A percentile compares a stretch with the other conserved stretches of the same genome.
Evolutionary conservation across 2,113 vertebrate genomes (phyloP).

Genomic region (Sceloporus undulatus): DNA sequence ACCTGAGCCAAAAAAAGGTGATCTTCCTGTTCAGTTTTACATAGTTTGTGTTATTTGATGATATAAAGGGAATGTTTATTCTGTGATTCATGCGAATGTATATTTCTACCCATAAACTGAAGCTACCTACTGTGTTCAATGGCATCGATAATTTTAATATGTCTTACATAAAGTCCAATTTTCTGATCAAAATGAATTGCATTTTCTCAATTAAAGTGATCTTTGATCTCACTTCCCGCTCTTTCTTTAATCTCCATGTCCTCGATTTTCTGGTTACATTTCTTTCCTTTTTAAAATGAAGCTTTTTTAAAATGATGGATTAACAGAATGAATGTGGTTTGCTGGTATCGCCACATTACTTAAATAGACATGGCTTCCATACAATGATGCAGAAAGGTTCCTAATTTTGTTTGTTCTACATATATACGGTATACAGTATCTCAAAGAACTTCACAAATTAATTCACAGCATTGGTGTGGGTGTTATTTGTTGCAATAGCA

Average conservation of each 20-base stretch:
- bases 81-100: conserved; percentile 69
- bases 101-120: conserved; percentile 57
- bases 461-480: not conserved
- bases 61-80: conserved; percentile 67
- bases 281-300: not conserved
- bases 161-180: conserved; percentile 55
- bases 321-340: conserved; percentile 18
- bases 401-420: not conserved
- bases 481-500: not conserved
- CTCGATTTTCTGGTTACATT: not conserved
- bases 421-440: not conserved
- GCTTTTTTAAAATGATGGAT: conserved; percentile 17
- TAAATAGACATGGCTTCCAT: conserved; percentile 2
- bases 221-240: conserved; percentile 42
- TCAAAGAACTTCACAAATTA: not conserved
- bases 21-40: conserved; percentile 59
- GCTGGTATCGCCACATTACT: conserved; percentile 4
- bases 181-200: conserved; percentile 62
- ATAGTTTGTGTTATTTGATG: conserved; percentile 55
- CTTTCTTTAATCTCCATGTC: conserved; percentile 36
- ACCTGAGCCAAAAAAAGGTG: conserved; percentile 57
- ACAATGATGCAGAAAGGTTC: not conserved
- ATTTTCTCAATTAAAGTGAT: conserved; percentile 70
- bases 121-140: conserved; percentile 57
- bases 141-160: conserved; percentile 55